These are phyloP conservation scores for Perdix hodgsoniae DNA, from an alignment of 2,797 vertebrate genomes.

Conservation along the genomic window DNA sequence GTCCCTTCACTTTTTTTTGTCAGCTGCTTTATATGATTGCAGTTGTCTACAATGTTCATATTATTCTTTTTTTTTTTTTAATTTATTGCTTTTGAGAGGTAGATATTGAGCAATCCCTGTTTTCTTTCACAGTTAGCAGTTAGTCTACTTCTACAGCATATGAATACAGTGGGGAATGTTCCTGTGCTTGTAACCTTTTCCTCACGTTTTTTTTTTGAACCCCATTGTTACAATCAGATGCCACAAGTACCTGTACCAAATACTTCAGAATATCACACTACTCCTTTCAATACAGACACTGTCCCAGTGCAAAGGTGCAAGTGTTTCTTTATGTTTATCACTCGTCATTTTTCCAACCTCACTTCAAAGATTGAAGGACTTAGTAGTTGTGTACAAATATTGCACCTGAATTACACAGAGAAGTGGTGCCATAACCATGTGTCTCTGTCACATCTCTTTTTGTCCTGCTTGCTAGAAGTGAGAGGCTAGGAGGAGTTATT, in stretches of 20 bases:
- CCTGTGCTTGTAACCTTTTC: neutral
- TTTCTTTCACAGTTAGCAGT: neutral
- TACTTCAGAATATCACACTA: neutral
- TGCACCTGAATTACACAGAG: neutral
- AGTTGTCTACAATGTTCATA: neutral
- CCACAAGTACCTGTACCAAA: neutral
- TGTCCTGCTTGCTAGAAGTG: neutral
- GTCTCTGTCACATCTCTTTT: constrained; percentile 27
- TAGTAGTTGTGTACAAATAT: neutral
- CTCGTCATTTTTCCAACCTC: neutral
- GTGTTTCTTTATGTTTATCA: neutral
- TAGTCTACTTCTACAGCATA: neutral
- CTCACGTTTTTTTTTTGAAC: neutral
- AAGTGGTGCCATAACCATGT: neutral
- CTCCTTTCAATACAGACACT: neutral
- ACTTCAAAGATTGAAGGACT: neutral
- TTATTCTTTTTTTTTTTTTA: neutral
- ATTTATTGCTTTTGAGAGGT: neutral
- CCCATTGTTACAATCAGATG: neutral
- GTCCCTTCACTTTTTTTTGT: neutral
- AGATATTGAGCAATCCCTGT: neutral
- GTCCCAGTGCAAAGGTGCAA: neutral
- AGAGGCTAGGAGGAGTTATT: constrained; percentile 24
- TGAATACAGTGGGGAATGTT: neutral
- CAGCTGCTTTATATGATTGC: neutral